Evolutionary conservation across 2,888 invertebrate genomes (phyloP).

Genomic region (Dorcus parallelipipedus): DNA sequence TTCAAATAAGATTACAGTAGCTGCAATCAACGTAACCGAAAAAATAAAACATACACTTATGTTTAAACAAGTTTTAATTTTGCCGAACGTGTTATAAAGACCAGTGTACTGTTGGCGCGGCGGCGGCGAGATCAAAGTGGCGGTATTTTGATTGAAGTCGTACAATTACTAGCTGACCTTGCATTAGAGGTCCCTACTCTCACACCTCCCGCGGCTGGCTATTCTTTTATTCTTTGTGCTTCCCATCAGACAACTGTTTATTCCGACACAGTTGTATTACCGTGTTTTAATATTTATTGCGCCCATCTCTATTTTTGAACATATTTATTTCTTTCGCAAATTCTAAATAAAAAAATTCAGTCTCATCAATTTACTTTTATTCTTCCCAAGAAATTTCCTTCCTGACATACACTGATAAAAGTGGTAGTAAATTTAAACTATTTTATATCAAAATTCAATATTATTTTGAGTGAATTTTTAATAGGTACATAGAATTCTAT

Average conservation of each 20-base stretch:
- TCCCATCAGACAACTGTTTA: constrained; percentile 14
- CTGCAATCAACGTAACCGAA: constrained; percentile 6
- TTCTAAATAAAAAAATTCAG: too few relatives aligned
- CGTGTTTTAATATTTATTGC: neutral
- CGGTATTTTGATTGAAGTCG: constrained; percentile 33
- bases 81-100: constrained; percentile 15
- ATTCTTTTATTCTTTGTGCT: constrained; percentile 18
- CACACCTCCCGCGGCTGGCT: constrained; percentile 31
- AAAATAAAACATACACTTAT: constrained; percentile 6
- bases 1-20: constrained; percentile 4
- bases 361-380: too few relatives aligned
- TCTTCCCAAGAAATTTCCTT: too few relatives aligned
- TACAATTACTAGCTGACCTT: constrained; percentile 37
- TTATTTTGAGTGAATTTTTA: too few relatives aligned
- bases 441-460: too few relatives aligned
- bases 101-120: constrained; percentile 14
- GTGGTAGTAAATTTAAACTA: too few relatives aligned
- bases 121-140: constrained; percentile 33
- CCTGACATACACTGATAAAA: too few relatives aligned
- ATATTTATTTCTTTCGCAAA: too few relatives aligned
- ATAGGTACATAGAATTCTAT: too few relatives aligned
- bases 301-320: too few relatives aligned
- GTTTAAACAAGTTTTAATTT: constrained; percentile 15
- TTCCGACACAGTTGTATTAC: constrained; percentile 5
- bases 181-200: constrained; percentile 31